phyloP scores from a whole-genome alignment of 2,113 vertebrate species.

The Galeopterus variegatus region DNA sequence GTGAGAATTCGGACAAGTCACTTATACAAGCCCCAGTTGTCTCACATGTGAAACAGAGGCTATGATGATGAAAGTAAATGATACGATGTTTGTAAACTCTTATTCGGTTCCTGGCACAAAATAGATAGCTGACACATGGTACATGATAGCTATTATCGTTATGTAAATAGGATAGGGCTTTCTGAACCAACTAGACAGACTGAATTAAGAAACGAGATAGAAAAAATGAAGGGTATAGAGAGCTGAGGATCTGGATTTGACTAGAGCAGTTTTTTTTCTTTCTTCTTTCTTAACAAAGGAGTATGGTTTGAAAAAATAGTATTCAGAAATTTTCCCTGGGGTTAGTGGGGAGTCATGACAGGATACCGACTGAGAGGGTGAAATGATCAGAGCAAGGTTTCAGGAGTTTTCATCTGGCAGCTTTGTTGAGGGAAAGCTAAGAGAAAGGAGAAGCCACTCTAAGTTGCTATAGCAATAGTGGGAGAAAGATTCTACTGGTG shows the following conservation, averaged over 20 bases:
- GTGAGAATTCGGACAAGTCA: background rate
- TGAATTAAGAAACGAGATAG: background rate
- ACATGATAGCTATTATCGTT: background rate
- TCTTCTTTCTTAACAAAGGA: background rate
- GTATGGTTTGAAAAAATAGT: background rate
- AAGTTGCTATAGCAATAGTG: constrained; percentile 3
- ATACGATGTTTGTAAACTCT: background rate
- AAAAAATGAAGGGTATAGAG: background rate
- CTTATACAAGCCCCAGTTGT: background rate
- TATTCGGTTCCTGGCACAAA: background rate
- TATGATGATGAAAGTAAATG: background rate
- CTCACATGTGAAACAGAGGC: background rate
- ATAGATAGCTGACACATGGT: background rate
- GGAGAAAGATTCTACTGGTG: background rate
- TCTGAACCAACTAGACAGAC: background rate
- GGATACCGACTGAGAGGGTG: background rate
- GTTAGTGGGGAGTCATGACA: background rate
- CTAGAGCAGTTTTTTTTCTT: background rate
- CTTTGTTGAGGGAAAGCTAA: background rate
- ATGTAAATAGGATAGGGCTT: background rate
- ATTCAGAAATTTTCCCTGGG: background rate
- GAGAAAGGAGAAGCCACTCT: background rate
- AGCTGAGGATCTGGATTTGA: background rate
- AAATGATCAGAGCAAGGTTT: background rate
- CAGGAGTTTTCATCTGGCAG: background rate